Conservation (phyloP, 2,797 vertebrate species). For the Propithecus deckenii region DNA sequence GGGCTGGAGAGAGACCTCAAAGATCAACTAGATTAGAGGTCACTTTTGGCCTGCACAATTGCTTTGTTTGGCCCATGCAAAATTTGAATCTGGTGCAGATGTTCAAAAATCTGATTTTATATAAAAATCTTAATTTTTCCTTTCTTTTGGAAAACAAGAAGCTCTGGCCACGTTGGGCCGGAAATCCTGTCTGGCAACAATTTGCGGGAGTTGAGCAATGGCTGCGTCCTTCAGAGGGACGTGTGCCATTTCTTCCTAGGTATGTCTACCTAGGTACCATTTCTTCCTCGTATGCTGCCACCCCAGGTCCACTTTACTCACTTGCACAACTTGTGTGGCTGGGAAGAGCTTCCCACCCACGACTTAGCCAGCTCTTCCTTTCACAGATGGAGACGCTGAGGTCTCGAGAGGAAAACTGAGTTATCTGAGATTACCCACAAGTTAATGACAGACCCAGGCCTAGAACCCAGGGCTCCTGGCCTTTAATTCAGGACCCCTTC, state of each 20-base stretch:
- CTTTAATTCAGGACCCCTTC: not conserved
- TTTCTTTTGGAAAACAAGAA: conserved; percentile 17
- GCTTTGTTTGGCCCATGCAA: not conserved
- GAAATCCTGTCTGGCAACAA: not conserved
- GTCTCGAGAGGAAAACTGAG: not conserved
- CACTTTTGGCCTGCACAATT: not conserved
- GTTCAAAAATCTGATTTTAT: conserved; percentile 12
- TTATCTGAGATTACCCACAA: not conserved
- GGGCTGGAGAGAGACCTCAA: not conserved
- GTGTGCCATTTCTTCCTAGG: no score
- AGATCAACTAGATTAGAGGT: not conserved
- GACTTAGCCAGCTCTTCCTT: not conserved
- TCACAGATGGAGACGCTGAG: not conserved
- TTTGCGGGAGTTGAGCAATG: not conserved
- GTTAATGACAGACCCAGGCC: no score
- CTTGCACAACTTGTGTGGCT: not conserved
- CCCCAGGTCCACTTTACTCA: no score
- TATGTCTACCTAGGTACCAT: not conserved
- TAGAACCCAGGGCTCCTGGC: not conserved
- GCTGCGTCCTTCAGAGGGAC: not conserved
- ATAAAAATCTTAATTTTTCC: not conserved
- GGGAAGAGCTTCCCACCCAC: not conserved
- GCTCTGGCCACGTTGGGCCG: accelerated
- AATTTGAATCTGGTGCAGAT: not conserved
- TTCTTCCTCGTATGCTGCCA: accelerated